Evolutionary conservation across 2,797 vertebrate genomes (phyloP).

Genomic region (Otus scops): DNA sequence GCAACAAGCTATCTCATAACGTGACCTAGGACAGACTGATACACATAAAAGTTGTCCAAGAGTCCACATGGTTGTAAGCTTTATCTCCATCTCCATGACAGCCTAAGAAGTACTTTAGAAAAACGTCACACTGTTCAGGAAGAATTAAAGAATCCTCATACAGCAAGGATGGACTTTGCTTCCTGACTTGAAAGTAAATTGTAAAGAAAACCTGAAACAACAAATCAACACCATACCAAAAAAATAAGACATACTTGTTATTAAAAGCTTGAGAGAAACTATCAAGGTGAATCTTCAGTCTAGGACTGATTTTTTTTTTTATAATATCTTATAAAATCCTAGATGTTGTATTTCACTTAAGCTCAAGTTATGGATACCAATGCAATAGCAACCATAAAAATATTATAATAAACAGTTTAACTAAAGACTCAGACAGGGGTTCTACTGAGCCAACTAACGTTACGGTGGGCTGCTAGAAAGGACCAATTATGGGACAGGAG

Average conservation of each 20-base stretch:
- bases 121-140: background rate
- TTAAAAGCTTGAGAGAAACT: background rate
- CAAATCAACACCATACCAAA: background rate
- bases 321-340: background rate
- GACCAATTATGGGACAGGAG: background rate
- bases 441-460: background rate
- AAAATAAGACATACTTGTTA: background rate
- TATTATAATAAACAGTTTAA: background rate
- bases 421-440: background rate
- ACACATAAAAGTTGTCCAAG: background rate
- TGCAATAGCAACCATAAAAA: background rate
- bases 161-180: background rate
- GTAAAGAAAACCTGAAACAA: background rate
- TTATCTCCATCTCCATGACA: background rate
- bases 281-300: background rate
- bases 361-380: background rate
- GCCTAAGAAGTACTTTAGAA: background rate
- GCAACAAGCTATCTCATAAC: background rate
- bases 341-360: background rate
- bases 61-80: background rate
- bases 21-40: background rate
- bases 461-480: background rate
- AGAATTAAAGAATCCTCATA: background rate
- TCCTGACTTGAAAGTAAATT: background rate
- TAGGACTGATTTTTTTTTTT: background rate